Conservation (phyloP, 2,888 invertebrate genomes). For the Cantharis flavilabris region DNA sequence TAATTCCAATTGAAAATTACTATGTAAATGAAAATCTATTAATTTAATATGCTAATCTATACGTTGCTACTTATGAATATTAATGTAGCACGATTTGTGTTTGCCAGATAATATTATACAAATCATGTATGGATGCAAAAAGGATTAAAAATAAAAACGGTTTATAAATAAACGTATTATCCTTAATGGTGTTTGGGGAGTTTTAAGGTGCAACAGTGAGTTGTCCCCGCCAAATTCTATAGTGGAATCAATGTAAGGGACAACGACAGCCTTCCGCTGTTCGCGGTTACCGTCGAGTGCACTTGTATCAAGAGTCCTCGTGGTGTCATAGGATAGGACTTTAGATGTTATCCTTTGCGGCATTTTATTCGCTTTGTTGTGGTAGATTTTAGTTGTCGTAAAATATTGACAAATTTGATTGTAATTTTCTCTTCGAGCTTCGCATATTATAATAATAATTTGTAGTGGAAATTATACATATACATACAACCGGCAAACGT, state of each 20-base stretch:
- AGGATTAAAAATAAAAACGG: neutral
- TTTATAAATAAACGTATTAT: constrained; percentile 10
- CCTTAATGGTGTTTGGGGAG: constrained; percentile 9
- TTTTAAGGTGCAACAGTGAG: constrained; percentile 23
- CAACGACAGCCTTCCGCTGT: constrained; percentile 46
- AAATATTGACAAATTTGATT: neutral
- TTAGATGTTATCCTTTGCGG: constrained; percentile 22
- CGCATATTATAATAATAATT: neutral
- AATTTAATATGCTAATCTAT: neutral
- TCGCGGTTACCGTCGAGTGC: constrained; percentile 42
- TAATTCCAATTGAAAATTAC: neutral
- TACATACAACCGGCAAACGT: neutral
- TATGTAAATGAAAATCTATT: neutral
- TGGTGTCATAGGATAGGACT: constrained; percentile 46
- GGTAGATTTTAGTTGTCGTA: neutral
- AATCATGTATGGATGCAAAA: neutral
- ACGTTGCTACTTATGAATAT: neutral
- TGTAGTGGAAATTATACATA: neutral
- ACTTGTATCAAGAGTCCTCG: constrained; percentile 46
- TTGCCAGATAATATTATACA: neutral
- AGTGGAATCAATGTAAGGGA: constrained; percentile 39
- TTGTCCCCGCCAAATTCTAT: constrained; percentile 8
- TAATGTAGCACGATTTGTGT: neutral
- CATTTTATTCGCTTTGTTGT: neutral
- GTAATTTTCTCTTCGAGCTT: neutral